Evolutionary conservation across 2,113 vertebrate species (phyloP), one percentile per base, ranked within the genome.

Genomic region (Corythornis madagascariensis): DNA sequence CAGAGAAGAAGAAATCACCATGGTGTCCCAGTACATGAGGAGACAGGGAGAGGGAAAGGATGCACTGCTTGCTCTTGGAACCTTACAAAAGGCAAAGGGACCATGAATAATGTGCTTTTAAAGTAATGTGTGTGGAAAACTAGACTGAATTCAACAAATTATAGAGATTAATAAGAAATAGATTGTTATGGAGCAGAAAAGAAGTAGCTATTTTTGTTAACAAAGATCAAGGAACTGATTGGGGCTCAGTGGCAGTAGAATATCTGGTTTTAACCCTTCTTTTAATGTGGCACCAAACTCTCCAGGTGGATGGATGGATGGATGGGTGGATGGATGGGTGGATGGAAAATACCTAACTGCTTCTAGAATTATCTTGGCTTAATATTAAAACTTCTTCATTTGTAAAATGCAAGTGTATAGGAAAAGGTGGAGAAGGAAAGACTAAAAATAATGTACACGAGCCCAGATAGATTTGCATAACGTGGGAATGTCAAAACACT

Each of bases 381-480:
- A 45, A 21, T 80, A 64, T 73, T 92, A 70, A 73, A 95, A 79
- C 15, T 84, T 91, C 45, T 89, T 93, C 6, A 85, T 76, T 83
- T 88, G 47, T 83, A 67, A 85, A 83, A 85, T 9, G 60, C n/a
- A 81, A 60, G 47, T 64, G 11, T 42, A 21, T 48, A 85, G 38
- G 73, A 89, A 80, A 61, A 64, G 12, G 16, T 69, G 25, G 31
- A 69, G 33, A 11, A 76, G 35, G 40, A 87, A 76, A 85, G 48
- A 75, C 26, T 52, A n/a, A 56, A 48, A 79, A 90, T 71, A 76
- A 74, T 87, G 33, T 70, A 74, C 82, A 70, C 74, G 5, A 85
- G n/a, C 56, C 18, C 47, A 71, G 26, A 48, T 33, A 91, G 33
- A 77, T 87, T 88, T 94, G 64, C 87, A 91, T 91, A 92, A 92